Conservation (phyloP, 2,888 invertebrate genomes). For the Auanema sp. region DNA sequence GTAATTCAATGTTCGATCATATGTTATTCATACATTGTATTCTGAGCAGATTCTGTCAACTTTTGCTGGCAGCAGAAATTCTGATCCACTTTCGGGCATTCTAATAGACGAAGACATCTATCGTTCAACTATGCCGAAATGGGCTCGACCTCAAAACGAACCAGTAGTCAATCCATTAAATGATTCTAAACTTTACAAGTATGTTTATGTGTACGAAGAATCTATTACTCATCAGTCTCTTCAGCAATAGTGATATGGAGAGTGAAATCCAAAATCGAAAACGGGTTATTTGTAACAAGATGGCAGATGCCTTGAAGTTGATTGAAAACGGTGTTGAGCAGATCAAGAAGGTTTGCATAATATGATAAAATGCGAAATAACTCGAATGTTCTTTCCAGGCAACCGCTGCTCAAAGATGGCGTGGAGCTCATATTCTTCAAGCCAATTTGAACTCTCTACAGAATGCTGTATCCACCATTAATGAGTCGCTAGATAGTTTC, state of each 20-base stretch:
- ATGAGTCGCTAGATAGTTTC: conserved; percentile 69
- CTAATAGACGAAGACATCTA: too few species aligned
- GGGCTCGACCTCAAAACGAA: too few species aligned
- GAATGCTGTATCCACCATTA: conserved; percentile 77
- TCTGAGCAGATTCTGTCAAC: too few species aligned
- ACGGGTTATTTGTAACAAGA: conserved; percentile 22
- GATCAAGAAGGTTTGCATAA: conserved; percentile 15
- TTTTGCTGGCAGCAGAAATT: too few species aligned
- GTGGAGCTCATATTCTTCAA: conserved; percentile 78
- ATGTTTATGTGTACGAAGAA: too few species aligned
- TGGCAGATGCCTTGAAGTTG: conserved; percentile 20
- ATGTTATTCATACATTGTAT: too few species aligned
- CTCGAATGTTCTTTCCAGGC: conserved; percentile 13
- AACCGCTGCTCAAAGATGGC: conserved; percentile 73
- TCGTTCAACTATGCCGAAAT: too few species aligned
- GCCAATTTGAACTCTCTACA: conserved; percentile 81
- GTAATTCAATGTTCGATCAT: too few species aligned
- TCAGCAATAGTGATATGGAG: conserved; percentile 11
- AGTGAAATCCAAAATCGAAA: conserved; percentile 26
- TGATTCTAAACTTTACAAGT: too few species aligned
- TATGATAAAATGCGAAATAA: not conserved
- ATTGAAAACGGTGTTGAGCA: conserved; percentile 20
- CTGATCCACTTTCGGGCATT: too few species aligned
- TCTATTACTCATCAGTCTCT: too few species aligned
- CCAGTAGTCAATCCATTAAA: too few species aligned